Evolutionary conservation across 2,113 vertebrate genomes (phyloP), one percentile per base, ranked within the genome.

Genomic region (Apaloderma vittatum): DNA sequence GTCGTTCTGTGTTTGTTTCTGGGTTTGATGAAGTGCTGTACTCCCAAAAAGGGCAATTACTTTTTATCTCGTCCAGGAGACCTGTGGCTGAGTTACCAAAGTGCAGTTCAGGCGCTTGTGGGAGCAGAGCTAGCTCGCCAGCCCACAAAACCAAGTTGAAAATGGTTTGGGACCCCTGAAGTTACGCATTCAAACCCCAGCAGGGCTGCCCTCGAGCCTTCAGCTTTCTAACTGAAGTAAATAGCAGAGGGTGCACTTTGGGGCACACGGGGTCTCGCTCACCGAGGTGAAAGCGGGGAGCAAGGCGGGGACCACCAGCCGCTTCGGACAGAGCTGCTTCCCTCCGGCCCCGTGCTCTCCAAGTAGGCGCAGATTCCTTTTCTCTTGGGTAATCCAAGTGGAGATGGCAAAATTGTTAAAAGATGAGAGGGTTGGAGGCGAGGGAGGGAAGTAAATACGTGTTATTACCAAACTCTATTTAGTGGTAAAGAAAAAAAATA

Each of bases 351-450:
- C 3, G 2, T 0, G 4, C 4, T 16, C 51, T 72, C 12, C 24
- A 37, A 3, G 21, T 8, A 48, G 37, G 12, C 87, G 32, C 26
- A 57, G 75, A 72, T 32, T 75, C 57, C 49, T 55, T 26, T 88
- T 62, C 51, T 71, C 52, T 58, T 63, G 26, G 11, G 6, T 68
- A 52, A 46, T 76, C 92, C 77, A 77, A 83, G 93, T 43, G 40
- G 88, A 93, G 59, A 94, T n/a, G 22, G 71, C 91, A 57, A 73
- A 78, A 77, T 67, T 88, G 86, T 77, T 67, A 88, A 83, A 84
- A 96, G 55, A 59, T 79, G 22, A 43, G 36, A 79, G 29, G n/a
- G 37, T 36, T 14, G 40, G 13, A 3, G 34, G 7, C 5, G 6
- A 26, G 40, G 12, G 4, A 34, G 7, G 5, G 6, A 26, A 85